A percentile compares a stretch with the other conserved stretches of the same genome.
These are phyloP conservation scores for Microchirus variegatus DNA, from an alignment of 2,797 vertebrate species.

Conservation along the genomic window DNA sequence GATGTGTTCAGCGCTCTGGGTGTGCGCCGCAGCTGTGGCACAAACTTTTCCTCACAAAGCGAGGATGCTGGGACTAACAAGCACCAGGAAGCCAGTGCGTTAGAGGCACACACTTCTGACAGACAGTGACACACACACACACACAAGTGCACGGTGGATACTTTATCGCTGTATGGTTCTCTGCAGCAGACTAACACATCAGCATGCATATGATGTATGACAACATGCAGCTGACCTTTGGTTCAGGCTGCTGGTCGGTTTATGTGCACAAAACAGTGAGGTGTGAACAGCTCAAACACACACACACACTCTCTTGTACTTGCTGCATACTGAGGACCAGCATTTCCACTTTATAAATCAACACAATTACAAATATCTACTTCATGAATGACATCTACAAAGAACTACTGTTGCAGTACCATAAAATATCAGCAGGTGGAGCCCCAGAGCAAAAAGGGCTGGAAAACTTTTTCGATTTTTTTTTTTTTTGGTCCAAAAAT, in stretches of 20 bases:
- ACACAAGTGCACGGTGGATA: background rate
- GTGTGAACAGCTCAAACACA: constrained; percentile 6
- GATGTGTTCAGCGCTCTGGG: constrained; percentile 19
- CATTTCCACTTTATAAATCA: no score
- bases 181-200: constrained; percentile 49
- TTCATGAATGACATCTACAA: no score
- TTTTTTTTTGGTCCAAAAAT: no score
- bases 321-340: no score
- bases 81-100: constrained; percentile 27
- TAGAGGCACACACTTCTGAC: constrained; percentile 2
- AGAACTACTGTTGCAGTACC: no score
- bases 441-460: no score
- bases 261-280: constrained; percentile 6
- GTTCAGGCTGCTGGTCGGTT: constrained; percentile 16
- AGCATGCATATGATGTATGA: constrained; percentile 43
- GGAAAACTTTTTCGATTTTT: no score
- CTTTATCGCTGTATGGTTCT: constrained; percentile 20
- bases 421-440: no score
- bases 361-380: no score
- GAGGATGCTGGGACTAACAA: constrained; percentile 24
- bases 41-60: constrained; percentile 34
- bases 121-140: background rate
- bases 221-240: constrained; percentile 39
- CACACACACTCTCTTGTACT: background rate
- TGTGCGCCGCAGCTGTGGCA: constrained; percentile 12